Evolutionary conservation across 2,888 invertebrate species (phyloP), one percentile per base, ranked within the genome.

Genomic region (Archips xylosteana): DNA sequence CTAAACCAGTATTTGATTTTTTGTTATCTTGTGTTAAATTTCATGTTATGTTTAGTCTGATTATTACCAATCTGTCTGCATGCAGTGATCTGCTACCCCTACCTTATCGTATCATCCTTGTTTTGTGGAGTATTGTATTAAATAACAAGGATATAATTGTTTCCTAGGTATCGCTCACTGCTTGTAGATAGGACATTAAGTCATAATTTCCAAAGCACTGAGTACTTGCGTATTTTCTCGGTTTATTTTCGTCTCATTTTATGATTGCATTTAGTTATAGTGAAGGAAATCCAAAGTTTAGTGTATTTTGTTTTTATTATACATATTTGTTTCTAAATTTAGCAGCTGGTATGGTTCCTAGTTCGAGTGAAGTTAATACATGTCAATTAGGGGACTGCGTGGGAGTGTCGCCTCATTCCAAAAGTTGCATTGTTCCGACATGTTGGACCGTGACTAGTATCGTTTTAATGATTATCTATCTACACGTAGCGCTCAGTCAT

Each of bases 271-370:
- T 94, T 94, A 94, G 94, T 92, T 92, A 86, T 94, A 93, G 93
- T 92, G 88, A 94, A 87, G 88, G 85, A 89, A 91, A 95, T 93
- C 95, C 94, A 95, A 94, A 94, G 94, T 91, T 93, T 94, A 94
- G 95, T 92, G 87, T 92, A 87, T 88, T 89, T 70, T 74, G 74
- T 74, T 73, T 68, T 73, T 74, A 70, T 74, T 74, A 74, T 81
- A 78, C 78, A 75, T 85, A 81, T 90, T 87, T 86, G 85, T 89
- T 90, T 92, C 92, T 91, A 94, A 94, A 94, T 92, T 92, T 94
- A 94, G 92, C 92, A 92, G 94, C 93, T 92, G 94, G 91, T 92
- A 95, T 94, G 92, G 94, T 94, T 94, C 95, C 94, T 94, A 95
- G 94, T 90, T 92, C 90, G 92, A 92, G 93, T 94, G 92, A 94